Percentiles rank a stretch among this genome's conserved stretches.
These are phyloP conservation scores for Falco berigora DNA, from an alignment of 2,797 vertebrate genomes.

Conservation along the genomic window DNA sequence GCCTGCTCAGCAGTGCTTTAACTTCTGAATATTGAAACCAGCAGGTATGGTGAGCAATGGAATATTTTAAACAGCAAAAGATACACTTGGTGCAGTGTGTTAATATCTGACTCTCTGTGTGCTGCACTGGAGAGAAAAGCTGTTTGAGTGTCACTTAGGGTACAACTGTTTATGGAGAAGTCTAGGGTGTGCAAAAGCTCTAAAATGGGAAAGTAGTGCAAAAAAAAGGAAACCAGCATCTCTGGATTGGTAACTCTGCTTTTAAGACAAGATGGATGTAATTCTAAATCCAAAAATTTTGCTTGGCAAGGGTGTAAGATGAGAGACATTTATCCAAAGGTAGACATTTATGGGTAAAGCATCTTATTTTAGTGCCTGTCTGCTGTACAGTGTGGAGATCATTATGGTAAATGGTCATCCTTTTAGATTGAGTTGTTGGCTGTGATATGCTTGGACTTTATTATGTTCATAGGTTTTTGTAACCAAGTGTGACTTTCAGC, in stretches of 20 bases:
- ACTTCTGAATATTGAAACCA: conserved; percentile 65
- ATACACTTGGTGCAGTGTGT: not conserved
- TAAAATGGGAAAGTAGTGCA: not conserved
- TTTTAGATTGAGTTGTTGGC: not conserved
- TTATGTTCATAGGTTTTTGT: not conserved
- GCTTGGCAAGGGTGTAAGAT: not conserved
- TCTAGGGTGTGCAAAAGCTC: not conserved
- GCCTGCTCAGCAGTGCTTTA: conserved; percentile 42
- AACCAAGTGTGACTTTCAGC: not conserved
- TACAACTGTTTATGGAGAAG: not conserved
- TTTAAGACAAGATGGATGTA: not conserved
- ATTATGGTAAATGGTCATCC: not conserved
- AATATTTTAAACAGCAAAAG: conserved; percentile 39
- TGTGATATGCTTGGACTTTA: not conserved
- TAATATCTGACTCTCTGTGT: not conserved
- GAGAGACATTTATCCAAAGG: not conserved
- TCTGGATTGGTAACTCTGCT: not conserved
- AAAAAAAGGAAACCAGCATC: not conserved
- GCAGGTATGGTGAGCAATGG: conserved; percentile 40
- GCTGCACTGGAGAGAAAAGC: not conserved
- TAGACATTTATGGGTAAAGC: not conserved
- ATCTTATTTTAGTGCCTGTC: not conserved
- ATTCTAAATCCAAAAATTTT: not conserved
- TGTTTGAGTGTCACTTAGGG: not conserved
- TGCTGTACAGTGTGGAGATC: not conserved